phyloP scores from a whole-genome alignment of 1,140 invertebrate species.

The Kradibia gibbosae region DNA sequence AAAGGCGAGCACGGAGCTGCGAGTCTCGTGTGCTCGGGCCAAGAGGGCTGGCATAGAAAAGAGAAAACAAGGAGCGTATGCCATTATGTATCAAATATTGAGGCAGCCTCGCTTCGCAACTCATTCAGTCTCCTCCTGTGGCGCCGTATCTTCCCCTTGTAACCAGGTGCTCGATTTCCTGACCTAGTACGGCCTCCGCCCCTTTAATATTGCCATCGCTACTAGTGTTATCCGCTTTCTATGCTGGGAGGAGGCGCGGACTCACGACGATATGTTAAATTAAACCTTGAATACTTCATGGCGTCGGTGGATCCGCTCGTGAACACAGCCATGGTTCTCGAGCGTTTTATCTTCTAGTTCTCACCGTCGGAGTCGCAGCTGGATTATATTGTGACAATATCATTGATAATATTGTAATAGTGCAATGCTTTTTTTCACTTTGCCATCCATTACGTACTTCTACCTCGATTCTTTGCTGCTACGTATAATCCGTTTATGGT shows the following conservation, averaged over 20 bases:
- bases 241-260: constrained; percentile 49
- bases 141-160: constrained; percentile 1
- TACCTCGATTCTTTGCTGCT: not conserved
- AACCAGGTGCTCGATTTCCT: constrained; percentile 35
- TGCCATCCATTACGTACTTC: not conserved
- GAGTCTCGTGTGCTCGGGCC: not conserved
- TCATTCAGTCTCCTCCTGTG: constrained; percentile 59
- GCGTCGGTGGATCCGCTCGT: constrained; percentile 44
- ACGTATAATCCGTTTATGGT: constrained; percentile 7
- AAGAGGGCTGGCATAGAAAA: not conserved
- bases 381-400: not conserved
- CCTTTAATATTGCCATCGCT: constrained; percentile 5
- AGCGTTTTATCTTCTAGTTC: not conserved
- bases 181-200: not conserved
- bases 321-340: not conserved
- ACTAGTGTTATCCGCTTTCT: not conserved
- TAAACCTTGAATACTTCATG: constrained; percentile 73
- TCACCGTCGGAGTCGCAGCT: not conserved
- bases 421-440: not conserved
- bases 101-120: constrained; percentile 61
- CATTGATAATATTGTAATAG: no score
- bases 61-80: constrained; percentile 46
- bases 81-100: constrained; percentile 67
- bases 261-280: constrained; percentile 69
- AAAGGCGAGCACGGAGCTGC: not conserved